A percentile compares a stretch with the other conserved stretches of the same genome.
These are phyloP conservation scores for Ellobius talpinus DNA, from an alignment of 2,113 vertebrate genomes.

Conservation along the genomic window DNA sequence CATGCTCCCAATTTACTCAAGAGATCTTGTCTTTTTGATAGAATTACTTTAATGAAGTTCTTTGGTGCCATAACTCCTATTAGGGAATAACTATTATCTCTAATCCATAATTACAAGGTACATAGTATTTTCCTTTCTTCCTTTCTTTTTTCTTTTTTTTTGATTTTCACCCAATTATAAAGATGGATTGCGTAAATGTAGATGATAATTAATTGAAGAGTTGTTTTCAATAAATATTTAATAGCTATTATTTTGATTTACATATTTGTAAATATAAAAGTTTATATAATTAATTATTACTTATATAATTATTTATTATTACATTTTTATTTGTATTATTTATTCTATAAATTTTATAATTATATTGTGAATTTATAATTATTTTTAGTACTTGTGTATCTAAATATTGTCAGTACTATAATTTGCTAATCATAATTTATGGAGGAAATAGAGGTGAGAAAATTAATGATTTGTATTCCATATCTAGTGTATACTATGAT, in stretches of 20 bases:
- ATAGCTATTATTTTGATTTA: background rate
- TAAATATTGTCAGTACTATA: background rate
- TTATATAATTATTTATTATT: too few relatives aligned
- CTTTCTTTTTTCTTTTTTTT: background rate
- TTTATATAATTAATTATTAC: too few relatives aligned
- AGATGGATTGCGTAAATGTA: background rate
- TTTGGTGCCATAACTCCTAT: background rate
- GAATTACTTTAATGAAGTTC: background rate
- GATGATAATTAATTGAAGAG: conserved; percentile 16
- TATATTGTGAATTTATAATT: background rate
- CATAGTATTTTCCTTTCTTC: background rate
- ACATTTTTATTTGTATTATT: too few relatives aligned
- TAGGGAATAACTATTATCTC: background rate
- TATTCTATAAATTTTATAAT: too few relatives aligned
- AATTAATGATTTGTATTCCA: background rate
- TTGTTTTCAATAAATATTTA: background rate
- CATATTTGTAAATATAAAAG: background rate
- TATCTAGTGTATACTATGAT: background rate
- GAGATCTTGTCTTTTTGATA: background rate
- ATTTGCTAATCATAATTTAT: background rate
- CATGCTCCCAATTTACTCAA: too few relatives aligned
- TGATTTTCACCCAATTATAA: background rate
- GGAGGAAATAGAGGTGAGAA: background rate
- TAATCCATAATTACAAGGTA: background rate
- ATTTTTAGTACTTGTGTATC: background rate